These are phyloP conservation scores for Bombus balteatus DNA, from an alignment of 1,140 invertebrate genomes.

Conservation along the genomic window DNA sequence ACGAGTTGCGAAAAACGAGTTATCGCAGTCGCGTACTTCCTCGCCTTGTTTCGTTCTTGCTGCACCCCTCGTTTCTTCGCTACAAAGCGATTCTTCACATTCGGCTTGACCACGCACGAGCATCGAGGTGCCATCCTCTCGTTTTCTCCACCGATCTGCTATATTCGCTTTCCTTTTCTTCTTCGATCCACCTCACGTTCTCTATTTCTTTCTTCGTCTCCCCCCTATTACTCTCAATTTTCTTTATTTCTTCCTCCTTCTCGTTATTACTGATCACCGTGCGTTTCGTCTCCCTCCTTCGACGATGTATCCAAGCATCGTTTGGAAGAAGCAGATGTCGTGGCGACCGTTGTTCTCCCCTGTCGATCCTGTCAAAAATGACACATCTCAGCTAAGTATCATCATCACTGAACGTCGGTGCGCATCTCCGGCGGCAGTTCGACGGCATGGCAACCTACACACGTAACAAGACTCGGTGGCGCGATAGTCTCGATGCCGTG, in stretches of 20 bases:
- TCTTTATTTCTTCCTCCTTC: not conserved
- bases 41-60: slow-evolving; percentile 16
- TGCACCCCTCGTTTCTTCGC: slow-evolving; percentile 22
- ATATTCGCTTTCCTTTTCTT: not conserved
- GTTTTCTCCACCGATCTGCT: not conserved
- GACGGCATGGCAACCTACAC: slow-evolving; percentile 41
- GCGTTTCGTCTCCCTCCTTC: not conserved
- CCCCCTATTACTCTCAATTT: not conserved
- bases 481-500: slow-evolving; percentile 46
- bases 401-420: slow-evolving; percentile 33
- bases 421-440: slow-evolving; percentile 39
- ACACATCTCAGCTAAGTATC: slow-evolving; percentile 41
- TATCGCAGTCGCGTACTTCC: slow-evolving; percentile 23
- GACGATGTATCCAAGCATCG: slow-evolving; percentile 14
- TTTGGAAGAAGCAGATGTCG: slow-evolving; percentile 34
- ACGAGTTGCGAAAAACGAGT: slow-evolving; percentile 20
- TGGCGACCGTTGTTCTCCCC: not conserved
- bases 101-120: slow-evolving; percentile 19
- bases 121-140: slow-evolving; percentile 33
- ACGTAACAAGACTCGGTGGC: slow-evolving; percentile 36
- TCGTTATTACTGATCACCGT: slow-evolving; percentile 31
- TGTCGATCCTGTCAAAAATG: not conserved
- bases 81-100: slow-evolving; percentile 35
- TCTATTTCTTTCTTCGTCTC: not conserved
- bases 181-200: not conserved